phyloP scores from a whole-genome alignment of 2,888 invertebrate genomes.

The Heliothis peltigera region DNA sequence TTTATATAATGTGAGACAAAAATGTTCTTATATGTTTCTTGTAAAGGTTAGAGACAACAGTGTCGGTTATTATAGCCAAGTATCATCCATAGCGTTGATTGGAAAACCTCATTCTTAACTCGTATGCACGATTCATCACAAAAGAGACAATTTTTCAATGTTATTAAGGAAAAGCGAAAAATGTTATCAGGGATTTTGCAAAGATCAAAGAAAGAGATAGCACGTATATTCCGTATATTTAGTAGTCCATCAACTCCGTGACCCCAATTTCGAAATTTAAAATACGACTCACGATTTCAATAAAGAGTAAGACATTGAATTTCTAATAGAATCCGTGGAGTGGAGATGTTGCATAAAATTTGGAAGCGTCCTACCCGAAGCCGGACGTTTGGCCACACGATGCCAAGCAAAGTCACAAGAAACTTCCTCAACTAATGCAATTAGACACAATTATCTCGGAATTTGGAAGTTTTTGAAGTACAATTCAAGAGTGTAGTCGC shows the following conservation, averaged over 20 bases:
- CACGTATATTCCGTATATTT: conserved; percentile 39
- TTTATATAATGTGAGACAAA: background rate
- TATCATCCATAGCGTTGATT: no score
- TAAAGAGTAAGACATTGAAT: conserved; percentile 54
- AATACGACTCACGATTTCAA: conserved; percentile 46
- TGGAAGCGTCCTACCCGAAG: conserved; percentile 24
- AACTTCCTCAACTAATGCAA: conserved; percentile 63
- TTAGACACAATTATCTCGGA: conserved; percentile 63
- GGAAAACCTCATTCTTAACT: no score
- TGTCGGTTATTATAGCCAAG: no score
- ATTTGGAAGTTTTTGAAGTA: conserved; percentile 62
- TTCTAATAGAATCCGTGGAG: conserved; percentile 36
- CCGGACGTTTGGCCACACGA: conserved; percentile 37
- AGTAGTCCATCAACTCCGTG: conserved; percentile 36
- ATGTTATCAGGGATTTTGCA: conserved; percentile 2
- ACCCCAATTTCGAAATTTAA: conserved; percentile 40
- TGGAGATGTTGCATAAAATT: conserved; percentile 36
- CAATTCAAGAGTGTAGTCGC: conserved; percentile 57
- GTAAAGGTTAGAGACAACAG: no score
- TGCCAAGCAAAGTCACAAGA: conserved; percentile 46
- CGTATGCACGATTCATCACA: no score
- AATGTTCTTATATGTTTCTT: no score
- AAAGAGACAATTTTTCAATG: no score
- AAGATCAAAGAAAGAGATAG: conserved; percentile 26
- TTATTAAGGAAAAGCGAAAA: background rate